Evolutionary conservation across 2,113 vertebrate genomes (phyloP).

Genomic region (Xiphorhynchus elegans): DNA sequence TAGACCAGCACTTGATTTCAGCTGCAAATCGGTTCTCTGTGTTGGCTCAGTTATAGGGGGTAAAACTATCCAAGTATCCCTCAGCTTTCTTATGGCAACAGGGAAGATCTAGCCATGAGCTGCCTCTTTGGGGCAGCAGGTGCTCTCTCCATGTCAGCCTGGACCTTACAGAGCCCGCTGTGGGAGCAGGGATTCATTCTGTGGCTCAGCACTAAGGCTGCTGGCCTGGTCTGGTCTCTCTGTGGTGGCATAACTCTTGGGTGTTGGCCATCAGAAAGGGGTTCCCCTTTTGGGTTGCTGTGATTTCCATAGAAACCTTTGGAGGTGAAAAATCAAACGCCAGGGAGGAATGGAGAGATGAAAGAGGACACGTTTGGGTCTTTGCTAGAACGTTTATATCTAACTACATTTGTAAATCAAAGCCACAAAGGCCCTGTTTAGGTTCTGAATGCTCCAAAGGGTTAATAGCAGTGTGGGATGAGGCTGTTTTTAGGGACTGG

Average conservation of each 20-base stretch:
- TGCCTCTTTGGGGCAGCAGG: not conserved
- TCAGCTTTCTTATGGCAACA: not conserved
- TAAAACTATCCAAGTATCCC: not conserved
- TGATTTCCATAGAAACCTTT: not conserved
- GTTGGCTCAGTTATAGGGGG: not conserved
- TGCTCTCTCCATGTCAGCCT: not conserved
- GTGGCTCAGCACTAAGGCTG: not conserved
- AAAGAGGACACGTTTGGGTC: not conserved
- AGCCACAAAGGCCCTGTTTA: not conserved
- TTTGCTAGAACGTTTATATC: not conserved
- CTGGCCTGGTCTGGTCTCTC: not conserved
- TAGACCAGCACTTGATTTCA: not conserved
- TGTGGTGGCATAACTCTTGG: not conserved
- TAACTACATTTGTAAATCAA: not conserved
- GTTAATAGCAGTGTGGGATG: accelerated
- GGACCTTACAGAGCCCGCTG: not conserved
- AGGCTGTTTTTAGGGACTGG: not conserved
- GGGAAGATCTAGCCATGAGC: not conserved
- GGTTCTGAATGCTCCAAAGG: not conserved
- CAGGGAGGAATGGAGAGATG: not conserved
- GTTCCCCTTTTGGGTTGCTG: not conserved
- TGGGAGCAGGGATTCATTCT: not conserved
- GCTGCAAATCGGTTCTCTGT: not conserved
- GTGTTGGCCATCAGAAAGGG: not conserved
- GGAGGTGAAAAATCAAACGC: not conserved